Conservation (phyloP, 2,888 invertebrate species). For the Margaritifera margaritifera region DNA sequence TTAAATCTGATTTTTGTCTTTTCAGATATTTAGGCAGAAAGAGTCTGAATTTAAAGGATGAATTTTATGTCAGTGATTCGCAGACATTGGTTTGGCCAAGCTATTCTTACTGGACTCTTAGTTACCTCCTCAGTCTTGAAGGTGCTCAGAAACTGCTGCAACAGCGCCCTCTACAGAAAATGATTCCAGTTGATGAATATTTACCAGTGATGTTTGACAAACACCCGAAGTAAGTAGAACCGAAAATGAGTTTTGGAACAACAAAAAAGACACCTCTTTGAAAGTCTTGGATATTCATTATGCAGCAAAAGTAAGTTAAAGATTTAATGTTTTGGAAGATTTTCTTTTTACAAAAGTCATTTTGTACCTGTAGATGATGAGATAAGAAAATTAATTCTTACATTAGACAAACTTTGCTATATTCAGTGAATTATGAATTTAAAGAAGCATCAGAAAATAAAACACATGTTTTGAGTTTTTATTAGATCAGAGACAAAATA, state of each 20-base stretch:
- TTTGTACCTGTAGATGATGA: too few species aligned
- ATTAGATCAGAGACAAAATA: too few species aligned
- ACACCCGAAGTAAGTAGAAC: slow-evolving; percentile 80
- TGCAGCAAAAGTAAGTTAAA: neutral
- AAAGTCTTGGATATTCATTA: too few species aligned
- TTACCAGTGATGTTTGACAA: slow-evolving; percentile 90
- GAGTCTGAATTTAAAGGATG: slow-evolving; percentile 80
- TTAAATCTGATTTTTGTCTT: slow-evolving; percentile 7
- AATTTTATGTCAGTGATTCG: slow-evolving; percentile 82
- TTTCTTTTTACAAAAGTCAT: too few species aligned
- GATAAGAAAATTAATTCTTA: too few species aligned
- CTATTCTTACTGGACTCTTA: slow-evolving; percentile 99
- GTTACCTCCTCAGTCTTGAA: slow-evolving; percentile 85
- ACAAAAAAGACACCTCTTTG: too few species aligned
- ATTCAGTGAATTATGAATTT: too few species aligned
- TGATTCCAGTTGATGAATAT: slow-evolving; percentile 97
- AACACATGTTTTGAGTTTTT: too few species aligned
- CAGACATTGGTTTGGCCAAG: slow-evolving; percentile 82
- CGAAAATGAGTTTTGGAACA: neutral
- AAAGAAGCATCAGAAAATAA: too few species aligned
- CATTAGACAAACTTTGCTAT: too few species aligned
- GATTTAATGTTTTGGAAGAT: neutral
- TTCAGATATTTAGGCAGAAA: slow-evolving; percentile 92
- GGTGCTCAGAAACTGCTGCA: slow-evolving; percentile 90
- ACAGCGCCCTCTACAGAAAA: slow-evolving; percentile 85